Percentiles rank a stretch among this genome's conserved stretches.
phyloP scores from a whole-genome alignment of 2,797 vertebrate species.

The Okamejei kenojei region DNA sequence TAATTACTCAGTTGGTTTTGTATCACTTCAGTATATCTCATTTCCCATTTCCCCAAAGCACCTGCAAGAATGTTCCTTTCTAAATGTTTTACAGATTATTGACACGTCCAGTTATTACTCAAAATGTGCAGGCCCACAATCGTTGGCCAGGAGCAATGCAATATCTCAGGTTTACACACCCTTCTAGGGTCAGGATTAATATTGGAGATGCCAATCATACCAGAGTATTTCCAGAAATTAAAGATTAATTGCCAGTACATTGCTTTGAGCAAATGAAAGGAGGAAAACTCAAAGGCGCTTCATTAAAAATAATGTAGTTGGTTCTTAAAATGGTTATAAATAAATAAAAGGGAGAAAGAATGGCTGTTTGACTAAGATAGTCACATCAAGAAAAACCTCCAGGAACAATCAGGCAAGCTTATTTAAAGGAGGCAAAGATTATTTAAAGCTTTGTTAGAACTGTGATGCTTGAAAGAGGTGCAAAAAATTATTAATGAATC shows the following conservation, averaged over 20 bases:
- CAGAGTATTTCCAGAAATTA: background rate
- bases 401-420: background rate
- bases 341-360: background rate
- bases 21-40: background rate
- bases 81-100: background rate
- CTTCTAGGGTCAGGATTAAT: background rate
- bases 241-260: background rate
- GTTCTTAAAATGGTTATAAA: background rate
- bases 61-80: background rate
- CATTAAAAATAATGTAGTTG: too few species aligned
- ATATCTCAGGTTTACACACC: background rate
- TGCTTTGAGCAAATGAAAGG: background rate
- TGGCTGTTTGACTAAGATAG: background rate
- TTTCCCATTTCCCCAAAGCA: constrained; percentile 13
- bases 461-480: background rate
- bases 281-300: too few species aligned
- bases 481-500: background rate
- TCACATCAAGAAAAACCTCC: background rate
- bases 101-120: background rate
- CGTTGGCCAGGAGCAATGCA: background rate
- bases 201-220: background rate
- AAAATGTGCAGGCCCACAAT: background rate
- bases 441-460: background rate
- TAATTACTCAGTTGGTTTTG: background rate
- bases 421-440: background rate